Evolutionary conservation across 2,888 invertebrate genomes (phyloP), one percentile per base, ranked within the genome.

Genomic region (Tineola bisselliella): DNA sequence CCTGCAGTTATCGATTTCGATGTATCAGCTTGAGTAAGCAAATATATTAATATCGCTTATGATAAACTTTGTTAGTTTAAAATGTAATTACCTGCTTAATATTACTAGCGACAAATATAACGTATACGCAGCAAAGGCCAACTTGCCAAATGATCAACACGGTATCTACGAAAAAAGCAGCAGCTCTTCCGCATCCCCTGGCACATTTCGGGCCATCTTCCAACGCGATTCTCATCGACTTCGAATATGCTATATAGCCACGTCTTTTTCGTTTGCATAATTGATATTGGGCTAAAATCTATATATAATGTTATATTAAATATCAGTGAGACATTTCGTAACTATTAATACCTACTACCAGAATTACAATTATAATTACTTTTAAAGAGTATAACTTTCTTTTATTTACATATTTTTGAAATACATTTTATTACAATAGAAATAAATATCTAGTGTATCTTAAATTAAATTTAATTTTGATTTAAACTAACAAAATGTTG

Each of bases 41-140:
- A n/a, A n/a, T n/a, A n/a, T n/a, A n/a, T n/a, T n/a, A n/a, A n/a
- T n/a, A n/a, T n/a, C n/a, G n/a, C n/a, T n/a, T n/a, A n/a, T n/a
- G n/a, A 13, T 25, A 25, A 6, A 4, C 25, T 25, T 25, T 25
- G 6, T 2, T 25, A 44, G 3, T 5, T 44, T 44, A 44, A 44
- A 5, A 44, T 25, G 2, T 25, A 4, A 25, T 38, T 38, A 91
- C 89, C 77, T 89, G 87, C 72, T 90, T 88, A 19, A 93, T 69
- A 73, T 91, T 94, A 62, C 89, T 88, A 0, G 92, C 90, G 58
- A 94, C 90, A 74, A 95, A 95, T 17, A 95, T 91, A 63, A 93
- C 89, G 81, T 95, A 96, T 17, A 96, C 94, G 73, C 94, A 93
- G 76, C 96, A 96, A 68, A 96, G 93, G 62, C 96, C 96, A 64